Base-by-base conservation (phyloP, 2,888 invertebrate species). In the Lasioglossum morio region DNA sequence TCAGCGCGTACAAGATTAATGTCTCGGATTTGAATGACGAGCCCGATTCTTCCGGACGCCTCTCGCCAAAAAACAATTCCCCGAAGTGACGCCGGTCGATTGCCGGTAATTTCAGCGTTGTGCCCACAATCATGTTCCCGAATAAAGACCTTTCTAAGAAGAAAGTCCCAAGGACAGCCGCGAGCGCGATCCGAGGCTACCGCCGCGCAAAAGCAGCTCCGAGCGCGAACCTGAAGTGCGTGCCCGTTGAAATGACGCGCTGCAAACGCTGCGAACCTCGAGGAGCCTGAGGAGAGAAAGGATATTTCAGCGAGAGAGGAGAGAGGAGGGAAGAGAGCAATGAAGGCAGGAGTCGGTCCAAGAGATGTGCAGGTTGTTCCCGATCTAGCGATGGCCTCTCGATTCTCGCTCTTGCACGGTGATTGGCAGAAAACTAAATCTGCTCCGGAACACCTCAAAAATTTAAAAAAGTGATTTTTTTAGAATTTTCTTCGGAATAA, bases 111-210 rank as follows among this genome's bases (percentile, higher is more conserved):
- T 76, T 72, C 77, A 60, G 46, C 77, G 80, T 57, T 12, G 76
- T n/a, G 46, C 34, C 72, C 78, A 76, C 70, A 81, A 83, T 87
- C 79, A 66, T 57, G 84, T 77, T 81, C 76, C 60, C 87, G 79
- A 87, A 87, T 87, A 77, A 84, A 81, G 84, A 76, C 63, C 84
- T 84, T 87, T 87, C 87, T 77, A 78, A 87, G 87, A 87, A 87
- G 87, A 84, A 87, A 83, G 87, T 78, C 34, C 81, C 87, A 87
- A 87, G 87, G 87, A 86, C 87, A 84, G 75, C 70, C 72, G 69
- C 74, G 75, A 80, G 63, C 60, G 72, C 78, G 82, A 85, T 79
- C 81, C 87, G 81, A 85, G 77, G 72, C 63, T 77, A 57, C 74
- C 60, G 60, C 60, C 30, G 81, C 57, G 69, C 66, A 80, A 79